Evolutionary conservation across 2,113 vertebrate genomes (phyloP).

Genomic region (Semicossyphus pulcher): DNA sequence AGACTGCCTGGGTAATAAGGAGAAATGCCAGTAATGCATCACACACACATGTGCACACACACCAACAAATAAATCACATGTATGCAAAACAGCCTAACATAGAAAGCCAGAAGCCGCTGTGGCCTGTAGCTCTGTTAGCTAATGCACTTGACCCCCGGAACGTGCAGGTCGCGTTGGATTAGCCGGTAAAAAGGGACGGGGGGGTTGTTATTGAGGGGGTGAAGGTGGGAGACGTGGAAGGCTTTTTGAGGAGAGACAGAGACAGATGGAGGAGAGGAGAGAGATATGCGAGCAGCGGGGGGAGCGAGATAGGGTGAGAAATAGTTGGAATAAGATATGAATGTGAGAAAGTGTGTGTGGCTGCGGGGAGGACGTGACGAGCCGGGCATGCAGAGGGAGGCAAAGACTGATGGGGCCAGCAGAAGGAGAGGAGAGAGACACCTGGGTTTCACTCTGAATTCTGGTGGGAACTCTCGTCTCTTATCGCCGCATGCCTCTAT

Average conservation of each 20-base stretch:
- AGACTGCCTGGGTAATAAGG: slow-evolving; percentile 29
- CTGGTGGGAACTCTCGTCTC: slow-evolving; percentile 6
- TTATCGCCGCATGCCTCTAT: slow-evolving; percentile 12
- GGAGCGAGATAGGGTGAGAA: slow-evolving; percentile 21
- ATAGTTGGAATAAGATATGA: slow-evolving; percentile 35
- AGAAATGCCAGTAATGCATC: slow-evolving; percentile 19
- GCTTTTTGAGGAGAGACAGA: slow-evolving; percentile 21
- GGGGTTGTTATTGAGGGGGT: background rate
- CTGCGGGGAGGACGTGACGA: background rate
- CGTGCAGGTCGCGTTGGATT: background rate
- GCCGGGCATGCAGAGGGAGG: background rate
- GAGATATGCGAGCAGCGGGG: background rate
- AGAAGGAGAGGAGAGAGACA: background rate
- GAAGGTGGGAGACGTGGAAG: background rate
- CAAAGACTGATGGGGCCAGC: slow-evolving; percentile 7
- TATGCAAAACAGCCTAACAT: background rate
- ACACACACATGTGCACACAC: background rate
- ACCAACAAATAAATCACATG: background rate
- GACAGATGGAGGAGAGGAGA: slow-evolving; percentile 33
- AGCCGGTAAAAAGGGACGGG: background rate
- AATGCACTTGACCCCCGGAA: slow-evolving; percentile 33
- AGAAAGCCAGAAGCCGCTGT: slow-evolving; percentile 4
- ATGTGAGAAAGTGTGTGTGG: background rate
- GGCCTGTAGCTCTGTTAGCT: slow-evolving; percentile 5
- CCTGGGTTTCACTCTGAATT: slow-evolving; percentile 19